Evolutionary conservation across 2,113 vertebrate species (phyloP), one percentile per base, ranked within the genome.

Genomic region (Myotis yumanensis): DNA sequence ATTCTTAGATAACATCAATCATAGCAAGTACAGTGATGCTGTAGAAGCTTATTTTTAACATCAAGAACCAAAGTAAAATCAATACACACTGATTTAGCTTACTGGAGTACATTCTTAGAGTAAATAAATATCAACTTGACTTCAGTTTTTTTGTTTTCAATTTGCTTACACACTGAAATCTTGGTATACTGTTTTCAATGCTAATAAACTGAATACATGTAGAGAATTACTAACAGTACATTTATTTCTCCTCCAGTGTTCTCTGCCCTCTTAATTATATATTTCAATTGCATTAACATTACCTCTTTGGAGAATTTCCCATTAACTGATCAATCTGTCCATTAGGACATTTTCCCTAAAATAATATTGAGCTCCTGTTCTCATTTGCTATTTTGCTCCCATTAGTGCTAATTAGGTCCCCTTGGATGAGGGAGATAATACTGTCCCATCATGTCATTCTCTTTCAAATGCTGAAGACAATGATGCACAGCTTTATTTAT

Each of bases 331-430:
- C 93, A 90, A 79, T 95, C 90, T 91, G 51, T 77, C 93, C 92
- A 96, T 95, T 97, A 97, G 68, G 77, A 82, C 91, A 88, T 96
- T 94, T 96, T 89, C 73, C 30, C 77, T 97, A 35, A 66, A 30
- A 90, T 89, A 86, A 92, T 95, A 93, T 84, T 93, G 84, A 92
- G 52, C 69, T 94, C 86, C 51, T 86, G 86, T 37, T 96, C 77
- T 95, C 90, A 80, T 94, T 86, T 95, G 81, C 86, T 93, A 32
- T 52, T 82, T 86, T 20, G 32, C 72, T n/a, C 51, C 80, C 86
- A 86, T 95, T 96, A 92, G 68, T 84, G 75, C 30, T 95, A 96
- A 96, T 91, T 93, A 95, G 51, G 68, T 94, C 86, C 69, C 71
- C 23, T 80, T 96, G 95, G 73, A 72, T 89, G n/a, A 83, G 52